Evolutionary conservation across 1,140 invertebrate species (phyloP).

Genomic region (Diploscapter pachys): DNA sequence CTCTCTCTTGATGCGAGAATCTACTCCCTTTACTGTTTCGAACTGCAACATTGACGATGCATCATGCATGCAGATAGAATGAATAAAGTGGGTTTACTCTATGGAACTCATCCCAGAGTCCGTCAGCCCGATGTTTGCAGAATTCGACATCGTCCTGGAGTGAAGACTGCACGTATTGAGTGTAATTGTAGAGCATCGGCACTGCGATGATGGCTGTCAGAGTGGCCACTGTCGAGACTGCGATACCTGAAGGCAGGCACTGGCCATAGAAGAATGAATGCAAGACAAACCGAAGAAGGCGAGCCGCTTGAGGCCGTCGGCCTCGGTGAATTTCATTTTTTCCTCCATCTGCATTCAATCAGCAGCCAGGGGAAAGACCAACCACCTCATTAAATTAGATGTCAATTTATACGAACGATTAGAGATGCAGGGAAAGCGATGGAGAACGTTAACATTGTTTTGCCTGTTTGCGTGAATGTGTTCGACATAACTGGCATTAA

Average conservation of each 20-base stretch:
- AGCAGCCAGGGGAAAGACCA: neutral
- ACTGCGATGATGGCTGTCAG: conserved; percentile 38
- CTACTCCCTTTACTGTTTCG: conserved; percentile 25
- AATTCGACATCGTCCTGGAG: conserved; percentile 43
- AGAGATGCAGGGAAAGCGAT: neutral
- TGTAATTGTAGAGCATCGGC: conserved; percentile 44
- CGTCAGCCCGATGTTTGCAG: conserved; percentile 35
- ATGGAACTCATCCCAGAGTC: conserved; percentile 36
- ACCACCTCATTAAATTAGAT: neutral
- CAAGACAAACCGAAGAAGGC: conserved; percentile 32
- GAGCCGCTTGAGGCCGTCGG: conserved; percentile 33
- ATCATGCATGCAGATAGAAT: no score
- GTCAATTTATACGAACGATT: neutral
- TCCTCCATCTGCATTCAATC: conserved; percentile 17
- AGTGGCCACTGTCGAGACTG: conserved; percentile 22
- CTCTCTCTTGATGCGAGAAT: conserved; percentile 25
- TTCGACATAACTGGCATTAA: neutral
- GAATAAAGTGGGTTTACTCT: neutral
- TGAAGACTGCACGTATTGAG: conserved; percentile 39
- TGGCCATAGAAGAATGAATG: neutral
- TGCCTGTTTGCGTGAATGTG: neutral
- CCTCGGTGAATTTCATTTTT: conserved; percentile 31
- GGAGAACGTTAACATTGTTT: neutral
- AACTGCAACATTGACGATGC: neutral
- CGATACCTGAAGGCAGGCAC: neutral